Conservation (phyloP, 1,140 invertebrate species). For the Onthophagus taurus region DNA sequence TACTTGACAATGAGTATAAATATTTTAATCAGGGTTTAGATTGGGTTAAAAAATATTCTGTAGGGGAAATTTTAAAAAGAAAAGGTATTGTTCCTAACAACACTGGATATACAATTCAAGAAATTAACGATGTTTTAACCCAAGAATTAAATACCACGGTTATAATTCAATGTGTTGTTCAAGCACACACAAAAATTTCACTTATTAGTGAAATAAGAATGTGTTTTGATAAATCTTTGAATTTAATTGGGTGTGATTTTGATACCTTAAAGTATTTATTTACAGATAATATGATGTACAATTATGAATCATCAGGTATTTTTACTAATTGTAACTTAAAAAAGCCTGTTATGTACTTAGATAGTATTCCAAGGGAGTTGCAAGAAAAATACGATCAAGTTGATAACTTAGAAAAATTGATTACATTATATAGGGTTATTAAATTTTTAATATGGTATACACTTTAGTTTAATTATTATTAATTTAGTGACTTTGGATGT, state of each 20-base stretch:
- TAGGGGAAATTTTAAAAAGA: constrained; percentile 49
- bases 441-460: constrained; percentile 7
- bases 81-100: constrained; percentile 49
- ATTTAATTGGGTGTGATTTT: constrained; percentile 47
- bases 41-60: constrained; percentile 52
- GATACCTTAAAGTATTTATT: constrained; percentile 15
- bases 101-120: constrained; percentile 44
- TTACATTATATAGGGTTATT: constrained; percentile 7
- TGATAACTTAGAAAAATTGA: not conserved
- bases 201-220: constrained; percentile 56
- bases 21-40: constrained; percentile 62
- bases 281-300: not conserved
- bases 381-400: not conserved
- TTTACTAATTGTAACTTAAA: constrained; percentile 48
- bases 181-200: constrained; percentile 43
- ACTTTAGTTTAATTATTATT: no score
- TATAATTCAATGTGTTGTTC: constrained; percentile 50
- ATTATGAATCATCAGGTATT: constrained; percentile 28
- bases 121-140: constrained; percentile 50
- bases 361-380: constrained; percentile 17
- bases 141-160: constrained; percentile 47
- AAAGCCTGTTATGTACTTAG: constrained; percentile 47
- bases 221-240: constrained; percentile 54
- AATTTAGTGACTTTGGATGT: no score
- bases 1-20: constrained; percentile 55